Base-by-base conservation (phyloP, 2,113 vertebrate species). In the Phodopus roborovskii region DNA sequence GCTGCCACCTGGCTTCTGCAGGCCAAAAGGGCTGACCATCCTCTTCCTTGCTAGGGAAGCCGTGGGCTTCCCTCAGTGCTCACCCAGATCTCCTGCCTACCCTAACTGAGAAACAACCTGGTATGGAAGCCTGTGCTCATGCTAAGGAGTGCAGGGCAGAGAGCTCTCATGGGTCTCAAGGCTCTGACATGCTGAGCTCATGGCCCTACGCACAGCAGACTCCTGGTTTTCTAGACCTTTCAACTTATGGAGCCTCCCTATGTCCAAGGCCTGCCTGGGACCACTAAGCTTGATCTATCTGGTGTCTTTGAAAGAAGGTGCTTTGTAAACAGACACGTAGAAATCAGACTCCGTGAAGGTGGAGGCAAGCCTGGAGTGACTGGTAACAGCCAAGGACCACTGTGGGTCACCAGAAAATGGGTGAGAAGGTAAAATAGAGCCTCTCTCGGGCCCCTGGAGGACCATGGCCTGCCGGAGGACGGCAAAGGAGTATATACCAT, bases 131-230 rank as follows among this genome's bases (percentile, higher is more conserved):
- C n/a, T 16, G 30, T 1, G 20, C 28, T 87, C 64, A 15, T 17
- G 19, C 30, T 1, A 26, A 50, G 3, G 3, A 4, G 24, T 9
- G 2, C 5, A 73, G 36, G 66, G 53, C 50, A 36, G 50, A 26
- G 48, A 16, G 4, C 77, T 13, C 62, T 19, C n/a, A n/a, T n/a
- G 36, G 36, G 22, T 66, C 89, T 33, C 48, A 33, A n/a, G 5
- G 64, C 36, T 33, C n/a, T n/a, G n/a, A n/a, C n/a, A n/a, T n/a
- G n/a, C n/a, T n/a, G 77, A 4, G 24, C 33, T 22, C 7, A 3
- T 7, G 53, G 33, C 66, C 15, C 74, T n/a, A 50, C 1, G 28
- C 10, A 1, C 3, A 0, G 24, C 3, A 15, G 19, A 24, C 28
- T 50, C 28, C 48, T n/a, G 39, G 9, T 71, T 36, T 79, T 1